Evolutionary conservation across 1,140 invertebrate genomes (phyloP).

Genomic region (Harlomillsia oculata): DNA sequence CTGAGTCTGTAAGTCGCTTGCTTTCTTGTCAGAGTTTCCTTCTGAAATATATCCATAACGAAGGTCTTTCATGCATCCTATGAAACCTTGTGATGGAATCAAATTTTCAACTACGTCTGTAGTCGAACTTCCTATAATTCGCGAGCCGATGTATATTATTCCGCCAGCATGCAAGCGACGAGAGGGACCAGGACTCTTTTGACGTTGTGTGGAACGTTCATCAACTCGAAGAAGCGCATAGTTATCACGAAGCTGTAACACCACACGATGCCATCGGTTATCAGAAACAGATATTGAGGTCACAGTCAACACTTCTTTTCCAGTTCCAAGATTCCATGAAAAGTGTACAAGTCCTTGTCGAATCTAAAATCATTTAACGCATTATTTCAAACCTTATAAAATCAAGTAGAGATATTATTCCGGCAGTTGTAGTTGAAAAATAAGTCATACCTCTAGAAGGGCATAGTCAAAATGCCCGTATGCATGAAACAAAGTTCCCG

Average conservation of each 20-base stretch:
- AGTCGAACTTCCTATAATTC: slow-evolving; percentile 24
- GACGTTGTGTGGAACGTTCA: slow-evolving; percentile 31
- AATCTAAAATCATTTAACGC: slow-evolving; percentile 20
- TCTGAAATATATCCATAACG: slow-evolving; percentile 63
- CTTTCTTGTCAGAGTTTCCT: slow-evolving; percentile 51
- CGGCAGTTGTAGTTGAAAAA: too few relatives aligned
- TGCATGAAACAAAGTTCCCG: slow-evolving; percentile 78
- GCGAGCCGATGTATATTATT: slow-evolving; percentile 29
- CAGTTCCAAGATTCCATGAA: slow-evolving; percentile 34
- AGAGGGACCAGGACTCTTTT: slow-evolving; percentile 31
- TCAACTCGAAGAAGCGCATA: slow-evolving; percentile 31
- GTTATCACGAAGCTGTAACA: slow-evolving; percentile 32
- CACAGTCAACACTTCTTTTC: slow-evolving; percentile 34
- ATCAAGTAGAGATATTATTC: too few relatives aligned
- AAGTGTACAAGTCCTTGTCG: slow-evolving; percentile 35
- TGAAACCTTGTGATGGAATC: slow-evolving; percentile 53
- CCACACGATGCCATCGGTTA: slow-evolving; percentile 33
- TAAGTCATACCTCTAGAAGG: slow-evolving; percentile 64
- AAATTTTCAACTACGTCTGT: slow-evolving; percentile 22
- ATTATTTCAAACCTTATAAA: too few relatives aligned
- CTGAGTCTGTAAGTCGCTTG: slow-evolving; percentile 50
- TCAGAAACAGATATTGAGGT: slow-evolving; percentile 34
- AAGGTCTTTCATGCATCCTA: slow-evolving; percentile 85
- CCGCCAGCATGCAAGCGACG: slow-evolving; percentile 31
- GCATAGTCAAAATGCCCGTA: slow-evolving; percentile 80